Evolutionary conservation across 1,140 invertebrate species (phyloP), one percentile per base, ranked within the genome.

Genomic region (Euwallacea fornicatus): DNA sequence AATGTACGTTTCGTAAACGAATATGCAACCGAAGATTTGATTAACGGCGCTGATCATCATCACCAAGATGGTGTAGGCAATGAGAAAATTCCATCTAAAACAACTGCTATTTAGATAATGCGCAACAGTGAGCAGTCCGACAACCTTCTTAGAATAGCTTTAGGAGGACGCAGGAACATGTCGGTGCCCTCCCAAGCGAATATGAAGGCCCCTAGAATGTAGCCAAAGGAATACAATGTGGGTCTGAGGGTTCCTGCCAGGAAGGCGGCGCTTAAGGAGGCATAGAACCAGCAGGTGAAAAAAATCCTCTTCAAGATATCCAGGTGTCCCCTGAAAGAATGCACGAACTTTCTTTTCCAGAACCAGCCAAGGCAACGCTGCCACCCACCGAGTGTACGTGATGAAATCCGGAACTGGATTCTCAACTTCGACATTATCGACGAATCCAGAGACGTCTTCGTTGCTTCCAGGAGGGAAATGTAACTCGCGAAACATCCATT

Each of bases 381-480:
- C 6, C 46, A 21, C 46, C 43, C 58, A 72, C 70, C 56, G 66
- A n/a, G 71, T 58, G 16, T 72, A 66, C 0, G 62, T 63, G 1
- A 72, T 33, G 67, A 62, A 72, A 56, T 72, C 71, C 7, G 71
- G 71, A 7, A 72, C 71, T 8, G 71, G 71, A 68, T 72, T 72
- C 8, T 47, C 43, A 6, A 56, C 50, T 1, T 55, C 21, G 6
- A 33, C 7, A 42, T 62, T 47, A 41, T 72, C 71, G 15, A 72
- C 56, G 6, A 63, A 62, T 10, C 54, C 7, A 2, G 21, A 53
- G 7, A 72, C 71, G 42, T 63, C 43, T 10, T 67, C 65, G 16
- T 72, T 72, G 11, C 10, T 33, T 8, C 65, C 71, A 15, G 62
- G 47, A 6, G 33, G 9, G 42, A 16, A 62, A 42, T 62, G 16